Base-by-base conservation (phyloP, 2,888 invertebrate species). In the Seira musarum region DNA sequence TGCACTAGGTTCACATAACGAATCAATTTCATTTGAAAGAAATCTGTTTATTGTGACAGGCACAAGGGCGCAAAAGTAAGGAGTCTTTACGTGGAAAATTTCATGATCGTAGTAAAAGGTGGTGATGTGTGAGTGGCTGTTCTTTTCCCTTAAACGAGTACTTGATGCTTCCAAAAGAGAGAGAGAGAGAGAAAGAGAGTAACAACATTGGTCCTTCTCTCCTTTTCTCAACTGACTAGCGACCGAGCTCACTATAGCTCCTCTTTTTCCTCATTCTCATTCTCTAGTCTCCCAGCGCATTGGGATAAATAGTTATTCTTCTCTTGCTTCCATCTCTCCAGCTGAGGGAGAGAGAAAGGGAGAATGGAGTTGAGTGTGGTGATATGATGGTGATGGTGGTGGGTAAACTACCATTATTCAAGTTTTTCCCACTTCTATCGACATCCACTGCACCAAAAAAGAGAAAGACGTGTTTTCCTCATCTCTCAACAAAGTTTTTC, bases 201-300 rank as follows among this genome's bases (percentile, higher is more conserved):
- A 63, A 63, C 63, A 63, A 21, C 63, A 63, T 13, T 63, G 63
- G 21, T 21, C 21, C 63, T 63, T 63, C 63, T 63, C 63, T 63
- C 19, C 63, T 63, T 63, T 63, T 21, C 63, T 63, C 63, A 63
- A 63, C 63, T 63, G 63, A 63, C 63, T 63, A 63, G 22, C 22
- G 63, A 21, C 13, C 21, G 21, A 21, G 63, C 63, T 19, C 17
- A 13, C 21, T 63, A 63, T 5, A 63, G 22, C 63, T 63, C 22
- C 19, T 63, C 63, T 22, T 63, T 63, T 63, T 63, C 63, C 21
- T 22, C 63, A n/a, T n/a, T n/a, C n/a, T n/a, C n/a, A n/a, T n/a
- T n/a, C n/a, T n/a, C n/a, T n/a, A n/a, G n/a, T n/a, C n/a, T n/a
- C n/a, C n/a, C n/a, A n/a, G n/a, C n/a, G n/a, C n/a, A n/a, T n/a